Evolutionary conservation across 2,797 vertebrate genomes (phyloP).

Genomic region (Chiloscyllium punctatum): DNA sequence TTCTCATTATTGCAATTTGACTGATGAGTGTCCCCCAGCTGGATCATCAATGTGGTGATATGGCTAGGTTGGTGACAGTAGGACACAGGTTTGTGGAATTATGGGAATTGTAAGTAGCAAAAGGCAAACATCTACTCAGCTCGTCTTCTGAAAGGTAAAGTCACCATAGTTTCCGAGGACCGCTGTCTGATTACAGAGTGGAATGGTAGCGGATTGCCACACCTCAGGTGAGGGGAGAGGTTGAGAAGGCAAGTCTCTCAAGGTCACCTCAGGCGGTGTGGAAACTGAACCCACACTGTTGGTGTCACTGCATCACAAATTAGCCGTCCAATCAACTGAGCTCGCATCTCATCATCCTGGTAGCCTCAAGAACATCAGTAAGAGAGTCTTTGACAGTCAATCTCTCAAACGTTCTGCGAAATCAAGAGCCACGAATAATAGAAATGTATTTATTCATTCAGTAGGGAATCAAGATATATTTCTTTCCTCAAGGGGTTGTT

Average conservation of each 20-base stretch:
- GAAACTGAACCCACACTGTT: too few relatives aligned
- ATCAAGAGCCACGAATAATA: not conserved
- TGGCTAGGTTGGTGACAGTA: not conserved
- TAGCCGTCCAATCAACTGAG: not conserved
- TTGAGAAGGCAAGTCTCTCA: too few relatives aligned
- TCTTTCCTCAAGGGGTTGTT: not conserved
- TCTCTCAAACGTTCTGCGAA: not conserved
- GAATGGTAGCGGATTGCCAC: too few relatives aligned
- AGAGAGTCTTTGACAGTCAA: not conserved
- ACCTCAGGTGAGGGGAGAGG: too few relatives aligned
- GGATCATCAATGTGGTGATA: not conserved
- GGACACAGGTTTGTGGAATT: not conserved
- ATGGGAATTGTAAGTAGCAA: not conserved
- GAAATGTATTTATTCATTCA: not conserved
- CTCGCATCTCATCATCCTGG: not conserved
- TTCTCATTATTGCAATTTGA: not conserved
- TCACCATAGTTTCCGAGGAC: too few relatives aligned
- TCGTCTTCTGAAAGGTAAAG: too few relatives aligned
- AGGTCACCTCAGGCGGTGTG: too few relatives aligned
- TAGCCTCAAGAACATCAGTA: not conserved
- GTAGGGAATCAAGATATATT: not conserved
- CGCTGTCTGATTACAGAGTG: too few relatives aligned
- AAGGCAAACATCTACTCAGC: not conserved
- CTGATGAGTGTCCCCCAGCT: not conserved
- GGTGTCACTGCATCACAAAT: too few relatives aligned